These are phyloP conservation scores for Abrostola tripartita DNA, from an alignment of 2,888 invertebrate species.

Conservation along the genomic window DNA sequence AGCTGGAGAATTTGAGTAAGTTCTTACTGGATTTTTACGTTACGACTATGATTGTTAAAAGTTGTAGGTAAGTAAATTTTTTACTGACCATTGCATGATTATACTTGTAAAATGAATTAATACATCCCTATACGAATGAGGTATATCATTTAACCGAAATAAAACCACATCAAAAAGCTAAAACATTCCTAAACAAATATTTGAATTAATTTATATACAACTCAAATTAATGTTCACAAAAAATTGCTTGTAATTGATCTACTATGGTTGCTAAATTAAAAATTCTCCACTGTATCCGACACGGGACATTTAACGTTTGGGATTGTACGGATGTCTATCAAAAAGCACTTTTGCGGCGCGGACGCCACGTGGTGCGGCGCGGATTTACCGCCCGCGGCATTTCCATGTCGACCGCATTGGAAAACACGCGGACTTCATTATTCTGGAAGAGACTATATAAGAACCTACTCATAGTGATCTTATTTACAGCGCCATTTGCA, in stretches of 20 bases:
- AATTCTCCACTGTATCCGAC: conserved; percentile 73
- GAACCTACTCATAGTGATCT: background rate
- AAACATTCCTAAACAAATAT: conserved; percentile 49
- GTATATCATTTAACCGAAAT: conserved; percentile 8
- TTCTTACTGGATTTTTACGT: no score
- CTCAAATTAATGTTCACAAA: conserved; percentile 43
- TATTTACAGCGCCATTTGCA: background rate
- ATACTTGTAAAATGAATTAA: background rate
- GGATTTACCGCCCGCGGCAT: conserved; percentile 81
- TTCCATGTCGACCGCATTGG: conserved; percentile 76
- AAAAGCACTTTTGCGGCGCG: conserved; percentile 81
- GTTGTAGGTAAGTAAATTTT: no score
- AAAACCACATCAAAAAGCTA: conserved; percentile 30
- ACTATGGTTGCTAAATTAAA: conserved; percentile 74
- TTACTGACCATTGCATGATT: no score
- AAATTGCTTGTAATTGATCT: conserved; percentile 65
- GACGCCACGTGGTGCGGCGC: conserved; percentile 74
- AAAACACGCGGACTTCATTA: conserved; percentile 47
- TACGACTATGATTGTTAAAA: no score
- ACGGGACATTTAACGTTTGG: conserved; percentile 72
- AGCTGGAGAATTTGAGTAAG: no score
- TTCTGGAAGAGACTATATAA: conserved; percentile 37
- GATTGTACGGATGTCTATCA: conserved; percentile 80
- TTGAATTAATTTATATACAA: conserved; percentile 43
- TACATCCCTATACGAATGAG: background rate